Percentiles rank a stretch among this genome's conserved stretches.
Evolutionary conservation across 37 sponge, comb jelly and placozoan genomes (phyloP).

Genomic region (Lycopodina hypogea): DNA sequence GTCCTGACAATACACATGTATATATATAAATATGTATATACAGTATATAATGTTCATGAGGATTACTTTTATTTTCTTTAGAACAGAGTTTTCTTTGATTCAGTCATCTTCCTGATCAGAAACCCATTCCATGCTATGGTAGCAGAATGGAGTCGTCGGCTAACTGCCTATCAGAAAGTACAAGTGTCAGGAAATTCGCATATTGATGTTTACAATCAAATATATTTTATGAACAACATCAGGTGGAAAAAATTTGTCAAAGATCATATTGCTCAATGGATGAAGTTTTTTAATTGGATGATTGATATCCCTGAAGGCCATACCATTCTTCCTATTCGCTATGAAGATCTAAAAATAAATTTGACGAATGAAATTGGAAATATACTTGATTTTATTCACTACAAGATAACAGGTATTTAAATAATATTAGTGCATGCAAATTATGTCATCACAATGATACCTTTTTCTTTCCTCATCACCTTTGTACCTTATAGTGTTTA

Average conservation of each 20-base stretch:
- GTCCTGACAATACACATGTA: no score
- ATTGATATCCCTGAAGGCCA: no score
- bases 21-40: no score
- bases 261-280: background rate
- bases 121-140: conserved; percentile 49
- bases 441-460: background rate
- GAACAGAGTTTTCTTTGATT: conserved; percentile 7
- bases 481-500: background rate
- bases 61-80: no score
- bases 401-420: background rate
- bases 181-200: background rate
- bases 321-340: conserved; percentile 12
- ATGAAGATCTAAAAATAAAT: conserved; percentile 44
- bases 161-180: background rate
- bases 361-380: conserved; percentile 13
- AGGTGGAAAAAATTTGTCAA: conserved; percentile 1
- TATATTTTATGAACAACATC: background rate
- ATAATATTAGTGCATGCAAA: background rate
- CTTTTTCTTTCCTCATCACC: background rate
- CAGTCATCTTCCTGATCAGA: conserved; percentile 44
- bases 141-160: conserved; percentile 51
- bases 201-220: background rate
- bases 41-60: no score
- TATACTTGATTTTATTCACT: conserved; percentile 43
- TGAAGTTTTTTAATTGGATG: background rate